phyloP scores from a whole-genome alignment of 1,140 invertebrate genomes.

The Phymastichus coffea region DNA sequence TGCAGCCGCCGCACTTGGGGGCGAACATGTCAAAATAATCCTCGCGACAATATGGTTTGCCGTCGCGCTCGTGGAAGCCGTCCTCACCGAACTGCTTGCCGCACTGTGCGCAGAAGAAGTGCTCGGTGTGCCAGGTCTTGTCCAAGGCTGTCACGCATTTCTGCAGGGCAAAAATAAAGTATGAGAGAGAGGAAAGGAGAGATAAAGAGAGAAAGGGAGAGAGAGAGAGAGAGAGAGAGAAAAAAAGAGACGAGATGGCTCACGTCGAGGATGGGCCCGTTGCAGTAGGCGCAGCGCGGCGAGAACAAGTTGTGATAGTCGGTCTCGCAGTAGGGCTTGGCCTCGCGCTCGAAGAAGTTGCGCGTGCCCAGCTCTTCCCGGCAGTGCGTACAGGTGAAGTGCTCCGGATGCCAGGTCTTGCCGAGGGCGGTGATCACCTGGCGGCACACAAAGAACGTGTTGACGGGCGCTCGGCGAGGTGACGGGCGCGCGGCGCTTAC shows the following conservation, averaged over 20 bases:
- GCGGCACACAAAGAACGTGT: too few relatives aligned
- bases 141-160: constrained; percentile 99
- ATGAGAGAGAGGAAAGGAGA: too few relatives aligned
- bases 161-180: constrained; percentile 59
- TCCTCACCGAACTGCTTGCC: constrained; percentile 96
- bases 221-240: not conserved
- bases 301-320: constrained; percentile 99
- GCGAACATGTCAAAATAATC: constrained; percentile 99
- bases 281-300: constrained; percentile 96
- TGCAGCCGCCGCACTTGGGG: constrained; percentile 97
- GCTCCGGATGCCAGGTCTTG: constrained; percentile 99
- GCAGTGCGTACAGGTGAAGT: constrained; percentile 97
- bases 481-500: constrained; percentile 51
- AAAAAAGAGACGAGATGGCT: constrained; percentile 34
- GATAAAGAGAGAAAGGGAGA: not conserved
- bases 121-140: constrained; percentile 99
- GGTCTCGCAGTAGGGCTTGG: constrained; percentile 94
- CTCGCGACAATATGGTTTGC: constrained; percentile 90
- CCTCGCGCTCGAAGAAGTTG: constrained; percentile 98
- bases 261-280: constrained; percentile 97
- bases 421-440: constrained; percentile 93
- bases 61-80: constrained; percentile 92
- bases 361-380: constrained; percentile 93
- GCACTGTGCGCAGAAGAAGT: constrained; percentile 99
- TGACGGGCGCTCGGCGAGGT: not conserved